A percentile compares a stretch with the other conserved stretches of the same genome.
Evolutionary conservation across 2,888 invertebrate species (phyloP).

Genomic region (Hololepta plana): DNA sequence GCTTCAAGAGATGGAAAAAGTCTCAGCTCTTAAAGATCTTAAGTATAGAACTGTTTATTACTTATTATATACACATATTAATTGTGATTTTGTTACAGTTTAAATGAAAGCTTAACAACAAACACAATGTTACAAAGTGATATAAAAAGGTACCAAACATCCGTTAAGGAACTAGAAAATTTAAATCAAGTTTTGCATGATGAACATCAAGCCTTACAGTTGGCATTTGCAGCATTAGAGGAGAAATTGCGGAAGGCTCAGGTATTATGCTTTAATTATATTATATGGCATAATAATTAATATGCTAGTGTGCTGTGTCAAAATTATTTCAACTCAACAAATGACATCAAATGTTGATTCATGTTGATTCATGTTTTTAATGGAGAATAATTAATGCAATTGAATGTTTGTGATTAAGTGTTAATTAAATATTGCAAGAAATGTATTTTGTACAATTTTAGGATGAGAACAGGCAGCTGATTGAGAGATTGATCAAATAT

Average conservation of each 20-base stretch:
- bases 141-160: conserved; percentile 51
- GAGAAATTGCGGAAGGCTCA: conserved; percentile 71
- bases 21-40: conserved; percentile 48
- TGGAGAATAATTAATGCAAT: background rate
- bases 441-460: conserved; percentile 21
- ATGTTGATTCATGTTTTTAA: no score
- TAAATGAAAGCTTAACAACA: conserved; percentile 46
- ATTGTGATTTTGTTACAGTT: conserved; percentile 27
- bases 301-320: background rate
- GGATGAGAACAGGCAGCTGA: conserved; percentile 72
- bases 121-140: conserved; percentile 53
- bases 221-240: conserved; percentile 79
- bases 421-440: conserved; percentile 1
- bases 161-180: conserved; percentile 57
- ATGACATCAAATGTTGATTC: no score
- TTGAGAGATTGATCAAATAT: conserved; percentile 76
- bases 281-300: conserved; percentile 3
- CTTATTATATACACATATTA: background rate
- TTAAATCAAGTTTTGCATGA: conserved; percentile 80
- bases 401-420: conserved; percentile 1
- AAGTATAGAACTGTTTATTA: background rate
- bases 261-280: conserved; percentile 27
- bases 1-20: conserved; percentile 70
- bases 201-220: conserved; percentile 85
- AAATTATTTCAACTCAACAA: no score